Evolutionary conservation across 2,888 invertebrate species (phyloP), one percentile per base, ranked within the genome.

Genomic region (Stenoptilia bipunctidactyla): DNA sequence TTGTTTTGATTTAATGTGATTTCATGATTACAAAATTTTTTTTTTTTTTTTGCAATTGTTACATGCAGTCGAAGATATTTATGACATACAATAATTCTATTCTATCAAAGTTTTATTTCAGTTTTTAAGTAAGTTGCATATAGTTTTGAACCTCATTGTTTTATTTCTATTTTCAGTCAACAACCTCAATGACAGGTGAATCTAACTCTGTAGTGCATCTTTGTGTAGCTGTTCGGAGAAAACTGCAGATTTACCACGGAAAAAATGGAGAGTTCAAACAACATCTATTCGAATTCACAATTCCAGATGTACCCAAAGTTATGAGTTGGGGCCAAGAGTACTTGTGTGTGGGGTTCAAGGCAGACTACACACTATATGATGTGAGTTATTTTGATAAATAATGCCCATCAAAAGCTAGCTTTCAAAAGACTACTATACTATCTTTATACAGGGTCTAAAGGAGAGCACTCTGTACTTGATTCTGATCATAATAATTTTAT

Each of bases 161-260:
- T n/a, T n/a, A n/a, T n/a, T n/a, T n/a, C n/a, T n/a, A n/a, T n/a
- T 63, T 65, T 27, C 56, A 82, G 83, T 71, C 74, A 1, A 65
- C 73, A 43, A 74, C 70, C 43, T 73, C 73, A 40, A 62, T 75
- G 59, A 77, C 92, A n/a, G 94, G 94, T 1, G 90, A 91, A 56
- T 87, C 88, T 25, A 90, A 89, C 45, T 88, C 90, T 2, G 86
- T 91, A 10, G 90, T 96, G n/a, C 87, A 93, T 35, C 80, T 98
- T 48, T 95, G 94, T 62, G 95, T 97, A 14, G 95, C 92, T 14
- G 94, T 97, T 0, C 90, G 92, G 61, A 86, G 93, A 54, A 92
- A 91, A 68, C 76, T 96, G 6, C 93, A 96, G 61, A 74, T 97
- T 12, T 97, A 92, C 69, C 94, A 91, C 61, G 96, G 96, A 88